Base-by-base conservation (phyloP, 64 coral and sea anemone genomes). In the Montipora sp. region DNA sequence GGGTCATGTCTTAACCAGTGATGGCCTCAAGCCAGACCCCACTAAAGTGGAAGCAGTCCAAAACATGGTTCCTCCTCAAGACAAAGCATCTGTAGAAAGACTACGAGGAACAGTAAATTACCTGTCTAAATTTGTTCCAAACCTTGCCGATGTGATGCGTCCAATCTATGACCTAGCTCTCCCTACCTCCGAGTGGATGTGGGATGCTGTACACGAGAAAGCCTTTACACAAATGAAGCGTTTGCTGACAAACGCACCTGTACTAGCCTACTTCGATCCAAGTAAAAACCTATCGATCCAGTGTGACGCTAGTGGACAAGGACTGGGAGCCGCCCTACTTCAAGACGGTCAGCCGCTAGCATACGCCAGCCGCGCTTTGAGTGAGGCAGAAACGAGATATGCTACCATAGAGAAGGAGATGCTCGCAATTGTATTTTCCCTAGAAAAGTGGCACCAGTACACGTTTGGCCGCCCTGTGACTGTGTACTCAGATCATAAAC, bases 61-160 rank as follows among this genome's bases (percentile, higher is more conserved):
- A 7, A 68, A 93, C n/a, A 63, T 88, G 75, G 84, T 73, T 11
- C 19, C 48, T 0, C 90, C 90, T 8, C 70, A 8, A 9, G 48
- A 84, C 59, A 78, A 75, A 14, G 90, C 48, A 5, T 70, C 11
- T 23, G 68, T 73, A 1, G 66, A 72, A 50, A 73, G 68, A 23
- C 47, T 87, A 18, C 23, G 51, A 43, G 84, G 84, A 22, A 87
- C 72, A 22, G 84, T 87, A 18, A 74, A 72, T 50, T 87, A 87
- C 16, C 45, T 74, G 5, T 73, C 46, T 3, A 48, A 11, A 22
- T 87, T 87, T 21, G 5, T 73, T 14, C 59, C 45, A 3, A 47
- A 23, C 19, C 82, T 85, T 18, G 1, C 83, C 23, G 47, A 67
- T 11, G 21, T 86, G 4, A 87, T 73, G 68, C 16, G 23, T 53